Evolutionary conservation across 2,113 vertebrate genomes (phyloP), one percentile per base, ranked within the genome.

Genomic region (Mormyrus iriodes): DNA sequence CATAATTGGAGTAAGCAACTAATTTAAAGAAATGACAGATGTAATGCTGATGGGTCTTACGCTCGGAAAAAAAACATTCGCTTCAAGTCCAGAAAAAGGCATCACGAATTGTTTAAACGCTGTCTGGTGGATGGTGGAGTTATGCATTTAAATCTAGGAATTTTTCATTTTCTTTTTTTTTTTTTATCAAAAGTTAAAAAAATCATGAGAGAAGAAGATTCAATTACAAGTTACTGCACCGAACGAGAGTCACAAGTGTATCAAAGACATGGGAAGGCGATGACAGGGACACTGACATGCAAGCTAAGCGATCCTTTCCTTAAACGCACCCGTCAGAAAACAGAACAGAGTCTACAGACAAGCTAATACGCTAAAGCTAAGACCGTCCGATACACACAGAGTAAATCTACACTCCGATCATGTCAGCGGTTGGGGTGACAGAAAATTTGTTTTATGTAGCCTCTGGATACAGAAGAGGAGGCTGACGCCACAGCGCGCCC

Each of bases 1-100:
- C 24, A 55, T 86, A 86, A 86, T 55, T 86, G 51, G 85, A 53
- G 51, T 53, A 86, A 55, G 85, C 85, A 86, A 53, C 51, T 53
- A n/a, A 86, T 86, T 53, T 79, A 39, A 19, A 53, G 31, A 48
- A 52, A 86, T 53, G 48, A 86, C 85, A 48, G 19, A 27, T 51
- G 44, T 31, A 85, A 51, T 48, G 24, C 9, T 27, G 55, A 52
- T 39, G 21, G 85, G 13, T 35, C 48, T 39, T 86, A 39, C 5
- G 8, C 19, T 86, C 51, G 21, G 44, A 35, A 35, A 5, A 27
- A 35, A 86, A 52, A 86, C 13, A 39, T 53, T 84, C 13, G 17
- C 51, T 19, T 52, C 48, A n/a, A 52, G 9, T 19, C 15, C 49
- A 86, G 42, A 46, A 49, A 86, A 86, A 86, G 27, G n/a, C n/a